Conservation (phyloP, 1,140 invertebrate species). For the Mya arenaria region DNA sequence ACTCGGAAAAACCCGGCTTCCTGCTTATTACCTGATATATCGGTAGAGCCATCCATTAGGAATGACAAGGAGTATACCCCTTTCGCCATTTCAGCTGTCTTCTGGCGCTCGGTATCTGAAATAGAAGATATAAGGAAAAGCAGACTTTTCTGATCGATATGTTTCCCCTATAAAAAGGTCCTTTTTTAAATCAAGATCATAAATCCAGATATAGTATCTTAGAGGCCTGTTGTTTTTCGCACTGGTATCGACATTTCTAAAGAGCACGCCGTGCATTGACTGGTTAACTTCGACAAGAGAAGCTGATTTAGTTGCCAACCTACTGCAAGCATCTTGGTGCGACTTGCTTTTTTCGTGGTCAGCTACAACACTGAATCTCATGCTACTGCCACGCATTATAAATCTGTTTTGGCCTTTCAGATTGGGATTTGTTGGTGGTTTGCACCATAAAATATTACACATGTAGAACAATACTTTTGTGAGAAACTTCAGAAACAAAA, state of each 20-base stretch:
- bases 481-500: no score
- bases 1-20: conserved; percentile 35
- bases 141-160: conserved; percentile 33
- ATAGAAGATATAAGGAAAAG: neutral
- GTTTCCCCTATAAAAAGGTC: conserved; percentile 12
- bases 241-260: conserved; percentile 37
- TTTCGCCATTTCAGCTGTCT: neutral
- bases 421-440: no score
- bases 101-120: conserved; percentile 9
- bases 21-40: conserved; percentile 54
- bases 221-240: conserved; percentile 37
- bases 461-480: no score
- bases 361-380: no score
- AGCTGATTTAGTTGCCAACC: neutral
- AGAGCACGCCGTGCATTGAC: neutral
- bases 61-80: conserved; percentile 22
- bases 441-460: no score
- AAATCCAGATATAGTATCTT: conserved; percentile 18
- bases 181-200: conserved; percentile 19
- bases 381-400: no score
- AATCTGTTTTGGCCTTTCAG: no score
- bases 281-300: neutral
- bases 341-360: conserved; percentile 1
- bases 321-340: neutral
- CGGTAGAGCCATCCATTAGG: conserved; percentile 56